Conservation (phyloP, 1,140 invertebrate species). For the Steinernema feltiae region DNA sequence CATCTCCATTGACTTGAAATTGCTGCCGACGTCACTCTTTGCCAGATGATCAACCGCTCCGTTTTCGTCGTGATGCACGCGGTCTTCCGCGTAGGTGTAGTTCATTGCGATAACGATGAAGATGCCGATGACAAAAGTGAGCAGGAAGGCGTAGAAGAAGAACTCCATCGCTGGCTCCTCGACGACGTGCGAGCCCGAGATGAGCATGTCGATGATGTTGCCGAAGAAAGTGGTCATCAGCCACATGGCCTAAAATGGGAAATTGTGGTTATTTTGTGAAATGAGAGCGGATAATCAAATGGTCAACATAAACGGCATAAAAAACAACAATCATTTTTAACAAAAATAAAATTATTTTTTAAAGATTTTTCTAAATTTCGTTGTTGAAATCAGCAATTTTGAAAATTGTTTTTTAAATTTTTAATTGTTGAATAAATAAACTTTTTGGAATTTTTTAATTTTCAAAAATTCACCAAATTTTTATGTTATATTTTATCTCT, state of each 20-base stretch:
- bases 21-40: neutral
- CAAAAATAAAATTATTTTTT: no score
- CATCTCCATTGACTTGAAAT: neutral
- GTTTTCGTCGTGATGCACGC: slow-evolving; percentile 1
- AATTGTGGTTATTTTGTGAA: no score
- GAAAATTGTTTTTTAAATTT: no score
- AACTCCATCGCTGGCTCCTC: slow-evolving; percentile 51
- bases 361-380: no score
- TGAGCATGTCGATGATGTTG: slow-evolving; percentile 50
- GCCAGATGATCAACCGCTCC: neutral
- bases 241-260: slow-evolving; percentile 49
- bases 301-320: no score
- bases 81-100: slow-evolving; percentile 6
- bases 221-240: slow-evolving; percentile 54
- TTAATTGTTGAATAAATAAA: no score
- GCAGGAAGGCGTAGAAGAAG: slow-evolving; percentile 52
- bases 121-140: slow-evolving; percentile 48
- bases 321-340: no score
- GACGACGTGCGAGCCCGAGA: slow-evolving; percentile 46
- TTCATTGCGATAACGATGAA: slow-evolving; percentile 31
- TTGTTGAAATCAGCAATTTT: no score
- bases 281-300: no score
- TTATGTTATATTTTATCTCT: no score
- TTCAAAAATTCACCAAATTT: no score
- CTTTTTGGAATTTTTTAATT: no score